phyloP scores from a whole-genome alignment of 2,888 invertebrate species.

The Xestia c-nigrum region DNA sequence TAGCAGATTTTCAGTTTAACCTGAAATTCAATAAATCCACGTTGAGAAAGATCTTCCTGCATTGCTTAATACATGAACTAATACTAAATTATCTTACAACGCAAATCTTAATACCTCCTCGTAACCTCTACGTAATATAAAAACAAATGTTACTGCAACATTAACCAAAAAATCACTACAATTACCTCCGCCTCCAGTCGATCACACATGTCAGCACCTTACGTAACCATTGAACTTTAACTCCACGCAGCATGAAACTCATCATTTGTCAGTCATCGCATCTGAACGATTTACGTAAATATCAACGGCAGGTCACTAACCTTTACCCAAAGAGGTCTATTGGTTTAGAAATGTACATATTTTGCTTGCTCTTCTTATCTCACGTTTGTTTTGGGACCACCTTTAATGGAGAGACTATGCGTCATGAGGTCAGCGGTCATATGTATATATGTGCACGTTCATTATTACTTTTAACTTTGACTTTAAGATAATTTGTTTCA shows the following conservation, averaged over 20 bases:
- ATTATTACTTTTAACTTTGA: constrained; percentile 11
- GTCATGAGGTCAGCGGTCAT: constrained; percentile 50
- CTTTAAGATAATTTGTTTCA: constrained; percentile 2
- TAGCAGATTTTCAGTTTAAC: neutral
- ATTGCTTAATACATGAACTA: neutral
- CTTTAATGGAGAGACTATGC: constrained; percentile 35
- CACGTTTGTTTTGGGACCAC: constrained; percentile 56
- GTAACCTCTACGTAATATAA: neutral
- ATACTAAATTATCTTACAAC: neutral
- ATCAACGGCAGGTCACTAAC: constrained; percentile 71
- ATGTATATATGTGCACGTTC: constrained; percentile 36
- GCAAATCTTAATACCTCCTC: neutral
- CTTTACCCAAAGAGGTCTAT: constrained; percentile 59
- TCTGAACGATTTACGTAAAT: constrained; percentile 77
- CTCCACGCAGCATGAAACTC: constrained; percentile 69
- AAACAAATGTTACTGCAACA: neutral
- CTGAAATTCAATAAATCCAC: neutral
- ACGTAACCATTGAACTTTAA: constrained; percentile 75
- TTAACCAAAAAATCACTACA: constrained; percentile 17
- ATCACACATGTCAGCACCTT: constrained; percentile 58
- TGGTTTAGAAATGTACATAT: constrained; percentile 64
- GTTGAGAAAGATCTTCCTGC: neutral
- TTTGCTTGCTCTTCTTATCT: constrained; percentile 65
- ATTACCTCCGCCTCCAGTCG: constrained; percentile 27
- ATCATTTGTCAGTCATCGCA: constrained; percentile 80